Percentiles rank a stretch among this genome's conserved stretches.
These are phyloP conservation scores for Donacobius atricapilla DNA, from an alignment of 2,113 vertebrate species.

Conservation along the genomic window DNA sequence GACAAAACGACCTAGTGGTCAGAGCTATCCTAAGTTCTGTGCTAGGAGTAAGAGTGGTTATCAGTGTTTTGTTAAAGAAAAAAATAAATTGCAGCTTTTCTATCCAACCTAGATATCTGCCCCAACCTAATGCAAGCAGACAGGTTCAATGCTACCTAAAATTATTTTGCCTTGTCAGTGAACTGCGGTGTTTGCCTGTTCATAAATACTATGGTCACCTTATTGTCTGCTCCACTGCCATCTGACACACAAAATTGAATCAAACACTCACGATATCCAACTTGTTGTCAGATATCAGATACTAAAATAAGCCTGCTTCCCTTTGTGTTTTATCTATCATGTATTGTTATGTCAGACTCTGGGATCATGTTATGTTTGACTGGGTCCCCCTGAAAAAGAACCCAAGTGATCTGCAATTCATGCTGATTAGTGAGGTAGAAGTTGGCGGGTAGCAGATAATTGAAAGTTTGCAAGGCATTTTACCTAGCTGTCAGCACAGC, in stretches of 20 bases:
- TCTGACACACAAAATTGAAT: constrained; percentile 65
- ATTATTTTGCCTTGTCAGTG: constrained; percentile 45
- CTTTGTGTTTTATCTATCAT: constrained; percentile 43
- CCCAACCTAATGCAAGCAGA: constrained; percentile 43
- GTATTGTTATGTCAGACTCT: constrained; percentile 28
- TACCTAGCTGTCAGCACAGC: neutral
- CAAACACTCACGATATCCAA: constrained; percentile 25
- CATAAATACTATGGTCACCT: constrained; percentile 43
- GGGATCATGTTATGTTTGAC: neutral
- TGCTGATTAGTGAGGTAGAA: constrained; percentile 14
- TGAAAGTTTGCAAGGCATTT: neutral
- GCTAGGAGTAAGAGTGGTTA: neutral
- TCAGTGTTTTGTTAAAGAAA: neutral
- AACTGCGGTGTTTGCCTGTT: constrained; percentile 35
- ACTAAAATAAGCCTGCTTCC: constrained; percentile 46
- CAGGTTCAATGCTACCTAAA: constrained; percentile 44
- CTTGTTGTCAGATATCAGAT: constrained; percentile 61
- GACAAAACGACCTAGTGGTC: neutral
- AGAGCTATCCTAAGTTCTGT: neutral
- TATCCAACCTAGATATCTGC: neutral
- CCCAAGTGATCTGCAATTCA: neutral
- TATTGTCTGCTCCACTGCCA: constrained; percentile 41
- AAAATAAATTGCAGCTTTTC: constrained; percentile 3
- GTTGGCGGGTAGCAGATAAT: constrained; percentile 9
- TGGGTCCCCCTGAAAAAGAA: neutral